phyloP scores from a whole-genome alignment of 2,797 vertebrate species.

The Pelochelys cantorii region DNA sequence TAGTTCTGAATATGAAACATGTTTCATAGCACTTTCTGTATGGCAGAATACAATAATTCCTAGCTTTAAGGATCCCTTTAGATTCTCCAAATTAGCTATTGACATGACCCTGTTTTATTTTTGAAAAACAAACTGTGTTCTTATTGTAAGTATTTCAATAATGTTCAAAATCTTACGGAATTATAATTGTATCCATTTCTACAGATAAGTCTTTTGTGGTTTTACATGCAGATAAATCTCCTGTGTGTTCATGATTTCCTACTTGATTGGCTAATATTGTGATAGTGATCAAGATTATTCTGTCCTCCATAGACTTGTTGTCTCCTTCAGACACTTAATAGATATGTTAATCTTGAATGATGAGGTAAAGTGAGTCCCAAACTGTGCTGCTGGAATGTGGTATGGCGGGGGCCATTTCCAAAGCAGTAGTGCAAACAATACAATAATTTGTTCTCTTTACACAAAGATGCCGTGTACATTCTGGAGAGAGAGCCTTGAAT shows the following conservation, averaged over 20 bases:
- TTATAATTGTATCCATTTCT: not conserved
- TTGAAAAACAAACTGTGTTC: not conserved
- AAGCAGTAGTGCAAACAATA: not conserved
- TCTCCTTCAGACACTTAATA: not conserved
- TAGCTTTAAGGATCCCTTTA: conserved; percentile 11
- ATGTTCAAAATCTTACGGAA: not conserved
- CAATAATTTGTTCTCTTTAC: not conserved
- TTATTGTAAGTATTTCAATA: not conserved
- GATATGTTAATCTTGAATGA: not conserved
- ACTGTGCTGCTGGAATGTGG: not conserved
- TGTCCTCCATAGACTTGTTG: not conserved
- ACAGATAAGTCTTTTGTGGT: not conserved
- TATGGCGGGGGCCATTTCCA: not conserved
- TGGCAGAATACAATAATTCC: conserved; percentile 16
- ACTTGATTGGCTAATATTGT: not conserved
- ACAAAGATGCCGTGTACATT: not conserved
- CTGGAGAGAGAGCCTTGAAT: not conserved
- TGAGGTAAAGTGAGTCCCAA: not conserved
- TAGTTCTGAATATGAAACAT: conserved; percentile 24
- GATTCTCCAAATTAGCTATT: not conserved
- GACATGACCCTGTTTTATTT: not conserved
- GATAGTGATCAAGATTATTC: not conserved
- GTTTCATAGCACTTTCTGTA: conserved; percentile 32
- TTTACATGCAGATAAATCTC: not conserved
- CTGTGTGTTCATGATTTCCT: not conserved